A percentile compares a stretch with the other conserved stretches of the same genome.
These are phyloP conservation scores for Hyppa rectilinea DNA, from an alignment of 2,888 invertebrate species.

Conservation along the genomic window DNA sequence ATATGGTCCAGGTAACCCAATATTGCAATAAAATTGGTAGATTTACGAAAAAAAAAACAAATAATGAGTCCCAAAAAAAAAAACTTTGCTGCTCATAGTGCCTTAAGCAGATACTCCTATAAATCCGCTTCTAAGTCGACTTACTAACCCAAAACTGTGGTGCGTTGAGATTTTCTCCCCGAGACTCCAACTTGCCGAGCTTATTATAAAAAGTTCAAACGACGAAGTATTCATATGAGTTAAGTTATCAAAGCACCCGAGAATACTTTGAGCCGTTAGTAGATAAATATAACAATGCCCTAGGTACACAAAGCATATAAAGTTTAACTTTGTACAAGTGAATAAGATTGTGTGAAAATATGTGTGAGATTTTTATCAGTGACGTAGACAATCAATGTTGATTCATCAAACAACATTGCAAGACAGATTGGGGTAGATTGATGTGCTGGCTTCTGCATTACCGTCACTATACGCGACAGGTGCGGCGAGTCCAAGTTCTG, in stretches of 20 bases:
- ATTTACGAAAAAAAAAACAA: no score
- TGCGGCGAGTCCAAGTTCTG: no score
- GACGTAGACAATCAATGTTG: not conserved
- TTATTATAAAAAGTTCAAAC: conserved; percentile 35
- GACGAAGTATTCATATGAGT: conserved; percentile 41
- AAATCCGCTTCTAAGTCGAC: no score
- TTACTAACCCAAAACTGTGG: not conserved
- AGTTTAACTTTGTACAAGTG: conserved; percentile 1
- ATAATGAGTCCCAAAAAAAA: no score
- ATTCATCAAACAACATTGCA: no score
- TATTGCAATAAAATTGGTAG: no score
- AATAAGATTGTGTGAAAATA: conserved; percentile 6
- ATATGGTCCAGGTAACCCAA: no score
- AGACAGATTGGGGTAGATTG: no score
- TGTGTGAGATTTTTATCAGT: not conserved
- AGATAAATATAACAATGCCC: not conserved
- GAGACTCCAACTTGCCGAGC: not conserved
- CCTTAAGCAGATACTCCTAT: no score
- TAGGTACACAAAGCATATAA: not conserved
- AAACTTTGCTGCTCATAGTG: no score
- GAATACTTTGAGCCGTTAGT: conserved; percentile 32
- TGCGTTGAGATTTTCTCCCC: not conserved
- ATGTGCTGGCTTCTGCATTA: no score
- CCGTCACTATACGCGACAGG: no score
- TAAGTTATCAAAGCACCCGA: conserved; percentile 47